These are phyloP conservation scores for Xenentodon cancila DNA, from an alignment of 2,797 vertebrate species.

Conservation along the genomic window DNA sequence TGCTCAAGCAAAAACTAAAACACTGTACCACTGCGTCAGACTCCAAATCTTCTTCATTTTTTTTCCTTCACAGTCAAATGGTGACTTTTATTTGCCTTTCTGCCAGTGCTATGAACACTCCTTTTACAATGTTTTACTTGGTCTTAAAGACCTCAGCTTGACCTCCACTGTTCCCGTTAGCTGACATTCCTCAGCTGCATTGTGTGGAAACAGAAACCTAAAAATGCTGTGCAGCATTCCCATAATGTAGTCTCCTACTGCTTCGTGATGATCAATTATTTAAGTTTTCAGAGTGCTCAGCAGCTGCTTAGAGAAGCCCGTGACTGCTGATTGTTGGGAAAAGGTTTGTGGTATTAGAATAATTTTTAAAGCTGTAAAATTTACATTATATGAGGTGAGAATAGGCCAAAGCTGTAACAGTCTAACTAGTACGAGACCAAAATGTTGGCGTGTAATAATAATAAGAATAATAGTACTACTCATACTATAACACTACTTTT, in stretches of 20 bases:
- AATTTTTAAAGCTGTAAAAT: neutral
- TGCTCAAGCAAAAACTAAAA: neutral
- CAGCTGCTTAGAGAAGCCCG: neutral
- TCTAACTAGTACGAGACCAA: neutral
- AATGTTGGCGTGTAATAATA: too few relatives aligned
- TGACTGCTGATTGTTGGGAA: neutral
- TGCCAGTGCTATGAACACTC: neutral
- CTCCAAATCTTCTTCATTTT: too few relatives aligned
- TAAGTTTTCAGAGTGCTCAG: neutral
- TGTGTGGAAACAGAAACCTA: too few relatives aligned
- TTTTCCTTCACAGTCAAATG: neutral
- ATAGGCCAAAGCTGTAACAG: neutral
- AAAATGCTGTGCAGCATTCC: neutral
- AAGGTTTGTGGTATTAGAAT: neutral
- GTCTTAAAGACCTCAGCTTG: neutral
- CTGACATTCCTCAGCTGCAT: neutral
- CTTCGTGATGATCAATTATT: neutral
- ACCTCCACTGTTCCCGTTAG: neutral
- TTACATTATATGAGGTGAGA: too few relatives aligned
- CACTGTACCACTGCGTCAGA: neutral
- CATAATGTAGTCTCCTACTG: neutral
- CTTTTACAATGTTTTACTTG: neutral
- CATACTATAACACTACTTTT: too few relatives aligned
- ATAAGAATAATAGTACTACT: too few relatives aligned
- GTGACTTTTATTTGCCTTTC: neutral